Percentiles rank a stretch among this genome's conserved stretches.
Conservation (phyloP, 2,113 vertebrate species). For the Hemiprocne comata region DNA sequence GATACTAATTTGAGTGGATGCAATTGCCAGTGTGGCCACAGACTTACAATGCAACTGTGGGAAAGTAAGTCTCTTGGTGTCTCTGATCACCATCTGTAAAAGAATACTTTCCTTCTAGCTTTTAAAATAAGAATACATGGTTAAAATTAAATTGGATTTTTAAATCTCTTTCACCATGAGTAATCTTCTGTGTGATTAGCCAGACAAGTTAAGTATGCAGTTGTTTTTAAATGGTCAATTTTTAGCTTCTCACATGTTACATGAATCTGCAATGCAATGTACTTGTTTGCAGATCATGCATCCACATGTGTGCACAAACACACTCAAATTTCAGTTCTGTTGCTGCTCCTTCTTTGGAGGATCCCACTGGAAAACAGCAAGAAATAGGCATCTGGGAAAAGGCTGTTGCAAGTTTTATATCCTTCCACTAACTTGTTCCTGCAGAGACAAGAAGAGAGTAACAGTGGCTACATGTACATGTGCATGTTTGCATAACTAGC, state of each 20-base stretch:
- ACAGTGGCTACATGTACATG: background rate
- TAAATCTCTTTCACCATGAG: background rate
- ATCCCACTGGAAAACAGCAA: background rate
- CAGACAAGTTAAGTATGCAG: background rate
- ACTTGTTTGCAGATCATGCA: background rate
- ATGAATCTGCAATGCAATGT: background rate
- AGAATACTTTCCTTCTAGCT: background rate
- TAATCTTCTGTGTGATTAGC: background rate
- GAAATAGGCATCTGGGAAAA: background rate
- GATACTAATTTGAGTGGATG: background rate
- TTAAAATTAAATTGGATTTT: background rate
- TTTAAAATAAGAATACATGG: slow-evolving; percentile 1
- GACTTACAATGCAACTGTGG: background rate
- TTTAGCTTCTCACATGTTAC: background rate
- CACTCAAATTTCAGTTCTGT: background rate
- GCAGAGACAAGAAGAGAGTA: background rate
- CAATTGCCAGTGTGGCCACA: background rate
- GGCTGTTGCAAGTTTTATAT: background rate
- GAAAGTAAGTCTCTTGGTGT: background rate
- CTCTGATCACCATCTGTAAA: slow-evolving; percentile 1
- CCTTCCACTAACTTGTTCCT: background rate
- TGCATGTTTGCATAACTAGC: background rate
- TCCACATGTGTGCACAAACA: background rate
- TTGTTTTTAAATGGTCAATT: background rate
- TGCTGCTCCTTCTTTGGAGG: background rate